Evolutionary conservation across 2,113 vertebrate genomes (phyloP), one percentile per base, ranked within the genome.

Genomic region (Otolemur garnettii): DNA sequence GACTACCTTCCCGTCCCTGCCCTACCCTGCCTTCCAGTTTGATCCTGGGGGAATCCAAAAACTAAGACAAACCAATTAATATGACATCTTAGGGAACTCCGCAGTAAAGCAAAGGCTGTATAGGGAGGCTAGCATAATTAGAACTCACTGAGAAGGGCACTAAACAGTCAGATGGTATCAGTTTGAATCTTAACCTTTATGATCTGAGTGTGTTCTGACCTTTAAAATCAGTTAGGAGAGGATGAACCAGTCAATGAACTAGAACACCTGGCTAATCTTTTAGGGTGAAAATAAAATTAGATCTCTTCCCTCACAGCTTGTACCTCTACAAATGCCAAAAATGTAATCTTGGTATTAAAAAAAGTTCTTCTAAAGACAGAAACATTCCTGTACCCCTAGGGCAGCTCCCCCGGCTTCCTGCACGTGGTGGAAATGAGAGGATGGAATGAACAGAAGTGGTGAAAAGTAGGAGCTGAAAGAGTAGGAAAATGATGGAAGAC

Each of bases 21-120:
- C 57, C 55, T 85, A 9, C n/a, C 35, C 30, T 75, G 72, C 7
- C 50, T 77, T 57, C 81, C 24, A 79, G 45, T 71, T 50, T 64
- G 17, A 71, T 82, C 93, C 45, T 66, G 33, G 62, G 28, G 59
- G 33, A 92, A 71, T 6, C 59, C 42, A 89, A 81, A 90, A 90
- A 90, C 24, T 79, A 79, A 83, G 90, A 87, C 26, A 96, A 94
- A 19, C 14, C 22, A 69, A 42, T n/a, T 95, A 14, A 45, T 60
- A 50, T 13, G 30, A 64, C 81, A 94, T 57, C n/a, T 71, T 62
- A 79, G 50, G 87, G 91, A 94, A 60, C 55, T 45, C 68, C n/a
- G 4, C 42, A 79, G 28, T 50, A 30, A 74, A 94, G 60, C 5
- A 81, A 69, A 64, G 35, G 64, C 28, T 28, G 42, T 13, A 24